phyloP scores from a whole-genome alignment of 2,113 vertebrate genomes.

The Eclectus roratus region DNA sequence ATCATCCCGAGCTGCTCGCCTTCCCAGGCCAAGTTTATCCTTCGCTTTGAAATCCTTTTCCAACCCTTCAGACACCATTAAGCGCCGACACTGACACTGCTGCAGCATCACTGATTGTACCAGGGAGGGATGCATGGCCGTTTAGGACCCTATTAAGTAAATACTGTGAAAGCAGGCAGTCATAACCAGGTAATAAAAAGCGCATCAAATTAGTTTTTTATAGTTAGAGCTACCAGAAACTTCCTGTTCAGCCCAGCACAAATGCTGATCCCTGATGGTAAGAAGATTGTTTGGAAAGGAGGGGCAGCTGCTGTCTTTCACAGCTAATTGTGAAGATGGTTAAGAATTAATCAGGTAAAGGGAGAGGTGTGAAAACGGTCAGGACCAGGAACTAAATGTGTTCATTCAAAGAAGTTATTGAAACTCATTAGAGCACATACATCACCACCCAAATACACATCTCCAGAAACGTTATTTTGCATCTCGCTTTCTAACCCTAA shows the following conservation, averaged over 20 bases:
- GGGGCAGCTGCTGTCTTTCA: neutral
- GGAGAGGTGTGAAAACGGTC: neutral
- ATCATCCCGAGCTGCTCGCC: rapidly evolving
- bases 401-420: neutral
- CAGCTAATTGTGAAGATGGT: neutral
- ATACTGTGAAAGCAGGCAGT: neutral
- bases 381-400: neutral
- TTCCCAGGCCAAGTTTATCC: neutral
- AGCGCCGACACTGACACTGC: neutral
- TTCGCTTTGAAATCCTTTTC: neutral
- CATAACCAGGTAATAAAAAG: constrained; percentile 18
- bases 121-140: neutral
- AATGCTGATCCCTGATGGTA: neutral
- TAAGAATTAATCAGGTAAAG: constrained; percentile 10
- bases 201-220: constrained; percentile 1
- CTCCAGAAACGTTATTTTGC: neutral
- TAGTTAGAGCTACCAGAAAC: neutral
- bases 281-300: neutral
- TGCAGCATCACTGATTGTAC: neutral
- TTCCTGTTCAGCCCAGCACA: neutral
- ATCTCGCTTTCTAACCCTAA: neutral
- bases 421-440: neutral
- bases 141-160: neutral
- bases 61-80: neutral
- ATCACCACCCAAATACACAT: neutral